phyloP scores from a whole-genome alignment of 2,113 vertebrate species.

The Lutjanus erythropterus region DNA sequence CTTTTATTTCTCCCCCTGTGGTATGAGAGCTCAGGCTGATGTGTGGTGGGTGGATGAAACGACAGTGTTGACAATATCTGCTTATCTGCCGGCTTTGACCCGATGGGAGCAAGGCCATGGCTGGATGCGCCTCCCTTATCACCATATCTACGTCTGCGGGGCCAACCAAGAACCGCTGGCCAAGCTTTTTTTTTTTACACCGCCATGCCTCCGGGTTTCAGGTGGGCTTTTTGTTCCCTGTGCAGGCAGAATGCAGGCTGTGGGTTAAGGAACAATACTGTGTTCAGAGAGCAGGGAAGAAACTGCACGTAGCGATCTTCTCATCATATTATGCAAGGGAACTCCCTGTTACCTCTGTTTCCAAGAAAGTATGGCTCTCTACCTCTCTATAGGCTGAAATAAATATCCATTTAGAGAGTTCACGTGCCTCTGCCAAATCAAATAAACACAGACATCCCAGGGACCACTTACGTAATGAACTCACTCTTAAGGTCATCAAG shows the following conservation, averaged over 20 bases:
- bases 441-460: conserved; percentile 23
- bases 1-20: conserved; percentile 48
- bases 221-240: conserved; percentile 75
- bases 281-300: conserved; percentile 72
- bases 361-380: conserved; percentile 4
- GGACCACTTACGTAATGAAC: conserved; percentile 14
- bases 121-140: conserved; percentile 80
- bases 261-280: conserved; percentile 79
- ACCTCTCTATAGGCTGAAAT: conserved; percentile 18
- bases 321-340: conserved; percentile 64
- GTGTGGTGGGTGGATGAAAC: conserved; percentile 60
- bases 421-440: conserved; percentile 9
- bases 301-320: conserved; percentile 81
- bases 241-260: conserved; percentile 80
- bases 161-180: conserved; percentile 47
- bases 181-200: conserved; percentile 35
- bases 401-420: neutral
- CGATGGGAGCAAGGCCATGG: conserved; percentile 69
- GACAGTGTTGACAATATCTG: conserved; percentile 66
- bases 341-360: conserved; percentile 53
- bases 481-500: neutral
- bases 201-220: conserved; percentile 66
- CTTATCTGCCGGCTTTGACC: conserved; percentile 82
- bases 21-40: conserved; percentile 55
- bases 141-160: conserved; percentile 61